phyloP scores from a whole-genome alignment of 1,140 invertebrate genomes.

The Argopecten irradians region DNA sequence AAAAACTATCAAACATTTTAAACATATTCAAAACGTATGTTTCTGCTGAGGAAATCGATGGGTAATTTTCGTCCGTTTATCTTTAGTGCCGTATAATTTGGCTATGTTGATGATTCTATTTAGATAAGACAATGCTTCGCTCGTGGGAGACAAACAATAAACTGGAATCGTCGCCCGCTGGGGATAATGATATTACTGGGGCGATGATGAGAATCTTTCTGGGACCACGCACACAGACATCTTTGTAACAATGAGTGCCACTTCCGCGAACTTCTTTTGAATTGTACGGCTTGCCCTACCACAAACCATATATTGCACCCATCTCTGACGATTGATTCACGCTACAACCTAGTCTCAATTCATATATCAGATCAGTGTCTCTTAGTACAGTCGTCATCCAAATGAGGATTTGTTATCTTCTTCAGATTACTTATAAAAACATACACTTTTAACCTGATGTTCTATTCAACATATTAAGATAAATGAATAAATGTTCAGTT shows the following conservation, averaged over 20 bases:
- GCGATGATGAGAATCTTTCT: not conserved
- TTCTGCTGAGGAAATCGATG: not conserved
- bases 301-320: no score
- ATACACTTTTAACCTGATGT: no score
- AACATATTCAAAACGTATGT: not conserved
- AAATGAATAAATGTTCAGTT: no score
- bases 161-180: not conserved
- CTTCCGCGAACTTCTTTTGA: no score
- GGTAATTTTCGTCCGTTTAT: not conserved
- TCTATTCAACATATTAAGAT: no score
- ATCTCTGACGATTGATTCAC: no score
- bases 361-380: no score
- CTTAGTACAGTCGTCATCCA: no score
- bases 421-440: no score
- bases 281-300: no score
- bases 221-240: not conserved
- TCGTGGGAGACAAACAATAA: not conserved
- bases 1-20: not conserved
- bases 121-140: not conserved
- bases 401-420: no score
- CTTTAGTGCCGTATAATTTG: not conserved
- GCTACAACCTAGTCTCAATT: no score
- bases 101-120: not conserved
- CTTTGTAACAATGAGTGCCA: not conserved
- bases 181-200: not conserved